Percentiles rank a stretch among this genome's conserved stretches.
Conservation (phyloP, 1,140 invertebrate genomes). For the Coboldia fuscipes region DNA sequence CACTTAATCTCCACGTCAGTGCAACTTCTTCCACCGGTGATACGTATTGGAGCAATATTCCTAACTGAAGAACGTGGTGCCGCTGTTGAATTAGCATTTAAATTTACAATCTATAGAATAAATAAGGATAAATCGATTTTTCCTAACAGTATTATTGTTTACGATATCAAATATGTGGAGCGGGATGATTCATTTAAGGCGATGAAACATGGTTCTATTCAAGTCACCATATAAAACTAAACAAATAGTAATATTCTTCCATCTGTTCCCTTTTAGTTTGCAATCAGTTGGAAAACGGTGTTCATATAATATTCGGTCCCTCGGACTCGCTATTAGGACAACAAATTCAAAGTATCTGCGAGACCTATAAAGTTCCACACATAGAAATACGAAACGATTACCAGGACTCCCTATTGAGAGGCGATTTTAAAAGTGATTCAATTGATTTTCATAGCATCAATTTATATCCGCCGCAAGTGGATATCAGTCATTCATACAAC, state of each 20-base stretch:
- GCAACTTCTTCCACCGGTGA: too few relatives aligned
- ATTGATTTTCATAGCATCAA: constrained; percentile 71
- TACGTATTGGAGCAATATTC: constrained; percentile 85
- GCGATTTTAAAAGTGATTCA: constrained; percentile 29
- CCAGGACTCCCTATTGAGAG: too few relatives aligned
- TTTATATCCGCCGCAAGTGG: constrained; percentile 64
- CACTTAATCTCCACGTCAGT: too few relatives aligned
- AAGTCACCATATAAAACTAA: background rate
- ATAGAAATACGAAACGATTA: constrained; percentile 58
- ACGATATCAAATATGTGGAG: constrained; percentile 77
- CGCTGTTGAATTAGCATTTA: constrained; percentile 69
- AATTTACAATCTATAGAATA: constrained; percentile 79
- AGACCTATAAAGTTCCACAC: constrained; percentile 72
- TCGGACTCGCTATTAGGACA: constrained; percentile 58
- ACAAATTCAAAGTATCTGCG: constrained; percentile 76
- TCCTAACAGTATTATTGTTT: constrained; percentile 67
- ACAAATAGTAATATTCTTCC: background rate
- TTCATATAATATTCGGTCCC: constrained; percentile 77
- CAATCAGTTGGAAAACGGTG: constrained; percentile 60
- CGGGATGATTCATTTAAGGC: constrained; percentile 71
- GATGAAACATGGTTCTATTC: constrained; percentile 43
- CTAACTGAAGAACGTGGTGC: constrained; percentile 71
- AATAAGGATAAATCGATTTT: constrained; percentile 67
- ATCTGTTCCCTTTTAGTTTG: constrained; percentile 43
- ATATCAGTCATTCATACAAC: constrained; percentile 64